Base-by-base conservation (phyloP, 2,888 invertebrate genomes). In the Stenodema calcarata region DNA sequence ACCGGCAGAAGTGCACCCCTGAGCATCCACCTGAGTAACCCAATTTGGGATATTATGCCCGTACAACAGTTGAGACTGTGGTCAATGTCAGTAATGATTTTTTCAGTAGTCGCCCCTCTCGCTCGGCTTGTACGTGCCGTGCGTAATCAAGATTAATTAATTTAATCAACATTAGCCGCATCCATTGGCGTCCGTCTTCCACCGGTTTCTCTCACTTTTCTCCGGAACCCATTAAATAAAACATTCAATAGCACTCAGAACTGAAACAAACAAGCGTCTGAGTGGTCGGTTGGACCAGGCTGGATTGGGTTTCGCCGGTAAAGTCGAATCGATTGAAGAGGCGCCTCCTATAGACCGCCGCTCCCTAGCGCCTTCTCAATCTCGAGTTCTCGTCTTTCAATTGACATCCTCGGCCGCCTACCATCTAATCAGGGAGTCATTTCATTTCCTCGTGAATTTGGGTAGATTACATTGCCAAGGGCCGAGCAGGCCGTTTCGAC, bases 271-370 rank as follows among this genome's bases (percentile, higher is more conserved):
- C 62, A 62, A 23, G 2, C 23, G 54, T 54, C 54, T 62, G 50
- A n/a, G 70, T 23, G 27, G 18, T 27, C 23, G 30, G 30, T 14
- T 30, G 73, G 28, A 11, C 35, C 12, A 6, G 27, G 69, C 2
- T 2, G 69, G 73, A 73, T 73, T 73, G 30, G 35, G 62, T 62
- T 62, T 62, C 62, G 62, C 62, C 73, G 41, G 73, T 73, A 41
- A 73, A 73, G n/a, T 11, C 62, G 35, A 73, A 73, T 73, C 73
- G 73, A 73, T 73, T 73, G 73, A 73, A 73, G 35, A 73, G 73
- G 73, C 73, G 73, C 73, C 73, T 73, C 73, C 41, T 73, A 62
- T 30, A 73, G 35, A 41, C 35, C 35, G 7, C 35, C 35, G 35
- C 35, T 7, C 2, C 35, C 35, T 35, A 2, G 2, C 35, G 35